Evolutionary conservation across 2,113 vertebrate genomes (phyloP).

Genomic region (Microcebus griseorufus): DNA sequence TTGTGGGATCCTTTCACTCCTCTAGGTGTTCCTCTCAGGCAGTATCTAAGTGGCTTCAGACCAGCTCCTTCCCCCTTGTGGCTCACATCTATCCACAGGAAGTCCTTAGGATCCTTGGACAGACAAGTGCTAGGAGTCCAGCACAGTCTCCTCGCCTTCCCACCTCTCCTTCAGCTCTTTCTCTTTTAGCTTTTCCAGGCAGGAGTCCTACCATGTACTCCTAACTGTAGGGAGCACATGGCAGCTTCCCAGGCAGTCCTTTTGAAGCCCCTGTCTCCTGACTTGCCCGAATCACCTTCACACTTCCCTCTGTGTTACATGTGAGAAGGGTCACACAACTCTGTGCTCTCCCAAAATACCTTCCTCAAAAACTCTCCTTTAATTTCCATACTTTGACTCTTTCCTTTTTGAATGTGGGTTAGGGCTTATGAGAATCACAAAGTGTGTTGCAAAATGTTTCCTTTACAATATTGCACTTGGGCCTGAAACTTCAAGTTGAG

Average conservation of each 20-base stretch:
- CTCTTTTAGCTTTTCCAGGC: neutral
- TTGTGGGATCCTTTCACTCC: neutral
- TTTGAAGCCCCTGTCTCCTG: neutral
- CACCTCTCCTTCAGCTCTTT: neutral
- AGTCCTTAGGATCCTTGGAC: neutral
- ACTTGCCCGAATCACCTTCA: neutral
- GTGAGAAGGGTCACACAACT: neutral
- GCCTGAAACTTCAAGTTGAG: neutral
- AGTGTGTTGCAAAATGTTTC: neutral
- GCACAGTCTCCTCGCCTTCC: neutral
- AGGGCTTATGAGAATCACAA: slow-evolving; percentile 10
- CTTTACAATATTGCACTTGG: neutral
- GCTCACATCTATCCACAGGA: neutral
- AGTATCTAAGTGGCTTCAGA: neutral
- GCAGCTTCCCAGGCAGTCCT: neutral
- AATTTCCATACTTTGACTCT: neutral
- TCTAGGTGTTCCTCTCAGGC: neutral
- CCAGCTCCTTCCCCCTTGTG: neutral
- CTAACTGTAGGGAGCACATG: neutral
- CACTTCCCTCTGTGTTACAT: neutral
- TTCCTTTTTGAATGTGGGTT: slow-evolving; percentile 18
- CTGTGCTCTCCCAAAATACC: neutral
- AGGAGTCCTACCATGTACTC: neutral
- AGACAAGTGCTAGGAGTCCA: neutral
- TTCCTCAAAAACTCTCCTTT: neutral